Evolutionary conservation across 2,888 invertebrate species (phyloP), one percentile per base, ranked within the genome.

Genomic region (Bursaphelenchus okinawaensis): DNA sequence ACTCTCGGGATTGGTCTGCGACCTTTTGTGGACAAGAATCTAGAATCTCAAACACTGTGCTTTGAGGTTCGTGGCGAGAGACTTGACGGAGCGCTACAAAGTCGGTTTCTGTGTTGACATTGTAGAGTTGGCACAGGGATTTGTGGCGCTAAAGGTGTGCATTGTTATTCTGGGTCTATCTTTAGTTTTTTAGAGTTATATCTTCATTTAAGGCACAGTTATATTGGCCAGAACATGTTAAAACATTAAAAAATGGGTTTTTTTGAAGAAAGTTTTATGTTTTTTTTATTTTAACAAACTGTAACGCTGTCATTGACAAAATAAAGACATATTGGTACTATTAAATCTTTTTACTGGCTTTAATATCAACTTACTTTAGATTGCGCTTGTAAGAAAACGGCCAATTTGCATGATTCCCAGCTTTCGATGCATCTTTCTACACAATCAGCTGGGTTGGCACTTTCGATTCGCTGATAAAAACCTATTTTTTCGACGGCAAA

Each of bases 381-480:
- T 23, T 27, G 28, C 22, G 72, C 50, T 24, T 68, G 64, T 23
- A 75, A 31, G 31, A 62, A 75, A 3, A 75, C 61, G 22, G 55
- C 72, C 24, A 71, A 62, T 24, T 63, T 51, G 56, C 73, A 72
- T 26, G 55, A 66, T 12, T 75, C 68, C 31, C 56, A 57, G 52
- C 66, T 69, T 26, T 72, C 73, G 40, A 72, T 59, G 23, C 73
- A 72, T 26, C 75, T 65, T 64, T 72, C 73, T 7, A 68, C 55
- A 31, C 73, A 72, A 22, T 62, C 69, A n/a, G 65, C 54, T 23
- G 64, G 64, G 27, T 50, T 55, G 19, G 60, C 40, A 29, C 67
- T 51, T 51, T 72, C 71, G 55, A 75, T 72, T n/a, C 73, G 60
- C 56, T 72, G 73, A 64, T 75, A 72, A 51, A 66, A 66, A 19